Evolutionary conservation across 1,140 invertebrate species (phyloP), one percentile per base, ranked within the genome.

Genomic region (Pentalonia nigronervosa): DNA sequence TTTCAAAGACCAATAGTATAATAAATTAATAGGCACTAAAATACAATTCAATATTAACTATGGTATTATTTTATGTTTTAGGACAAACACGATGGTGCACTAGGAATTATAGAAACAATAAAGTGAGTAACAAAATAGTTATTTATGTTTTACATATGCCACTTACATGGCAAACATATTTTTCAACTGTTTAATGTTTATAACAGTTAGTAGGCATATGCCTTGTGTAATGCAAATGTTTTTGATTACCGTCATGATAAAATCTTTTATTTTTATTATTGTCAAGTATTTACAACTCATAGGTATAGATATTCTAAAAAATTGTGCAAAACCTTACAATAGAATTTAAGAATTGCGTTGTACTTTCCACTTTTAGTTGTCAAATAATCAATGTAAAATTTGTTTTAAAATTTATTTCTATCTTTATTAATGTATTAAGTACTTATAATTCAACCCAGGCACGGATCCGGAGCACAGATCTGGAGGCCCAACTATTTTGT

Each of bases 21-120:
- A 48, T 53, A 34, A 50, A 30, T 50, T 50, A 48, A n/a, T 89
- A 50, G 45, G 23, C 9, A 47, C 11, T 30, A 84, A 41, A 36
- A 50, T 41, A 56, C 17, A 45, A 11, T 41, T 23, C 9, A 2
- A 47, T 30, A 60, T 45, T 67, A 90, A 90, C 25, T 36, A 90
- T 67, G 53, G 36, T 30, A 36, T 90, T 89, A 2, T 90, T 94
- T 93, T 94, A 95, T 95, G 94, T 95, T 97, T 92, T 95, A 98
- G 98, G 98, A 98, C 96, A 98, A 97, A 95, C 97, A 98, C 95
- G 98, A 99, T 96, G 98, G 98, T 94, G 97, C 97, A 93, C 95
- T 97, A 94, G 98, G 98, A 96, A 98, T 99, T 95, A 97, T 98
- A 94, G 98, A 99, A 95, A 98, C 98, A 41, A 98, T 98, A 96